These are phyloP conservation scores for Lemur catta DNA, from an alignment of 2,797 vertebrate genomes.

Conservation along the genomic window DNA sequence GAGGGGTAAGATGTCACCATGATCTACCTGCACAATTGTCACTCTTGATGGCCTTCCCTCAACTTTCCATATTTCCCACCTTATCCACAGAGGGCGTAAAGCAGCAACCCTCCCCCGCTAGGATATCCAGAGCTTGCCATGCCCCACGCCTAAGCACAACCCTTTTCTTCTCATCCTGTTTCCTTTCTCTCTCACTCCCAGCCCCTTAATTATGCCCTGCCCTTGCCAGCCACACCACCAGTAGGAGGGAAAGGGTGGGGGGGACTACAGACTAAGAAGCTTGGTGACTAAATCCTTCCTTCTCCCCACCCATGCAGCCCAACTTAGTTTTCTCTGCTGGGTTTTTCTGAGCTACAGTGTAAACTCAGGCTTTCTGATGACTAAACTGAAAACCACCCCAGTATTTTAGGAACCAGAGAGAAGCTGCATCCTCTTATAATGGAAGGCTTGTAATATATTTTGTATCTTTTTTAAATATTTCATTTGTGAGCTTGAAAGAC, in stretches of 20 bases:
- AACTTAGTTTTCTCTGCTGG: not conserved
- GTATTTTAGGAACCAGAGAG: conserved; percentile 27
- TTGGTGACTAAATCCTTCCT: conserved; percentile 51
- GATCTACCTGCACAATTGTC: not conserved
- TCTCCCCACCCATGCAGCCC: conserved; percentile 6
- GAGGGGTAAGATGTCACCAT: rapidly evolving
- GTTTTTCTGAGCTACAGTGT: not conserved
- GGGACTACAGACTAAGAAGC: not conserved
- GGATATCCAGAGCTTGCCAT: not conserved
- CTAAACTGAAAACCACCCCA: conserved; percentile 19
- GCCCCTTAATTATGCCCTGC: conserved; percentile 31
- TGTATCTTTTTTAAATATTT: not conserved
- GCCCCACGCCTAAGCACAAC: not conserved
- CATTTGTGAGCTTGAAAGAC: conserved; percentile 4
- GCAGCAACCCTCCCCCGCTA: rapidly evolving
- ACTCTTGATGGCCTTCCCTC: not conserved
- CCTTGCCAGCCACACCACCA: not conserved
- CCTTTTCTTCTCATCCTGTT: not conserved
- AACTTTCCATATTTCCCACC: not conserved
- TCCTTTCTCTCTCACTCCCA: not conserved
- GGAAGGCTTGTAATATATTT: not conserved
- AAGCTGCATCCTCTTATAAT: not conserved
- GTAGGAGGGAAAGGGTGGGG: not conserved
- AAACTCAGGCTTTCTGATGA: conserved; percentile 44
- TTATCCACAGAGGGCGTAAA: not conserved